phyloP scores from a whole-genome alignment of 2,797 vertebrate genomes.

The Antennarius maculatus region DNA sequence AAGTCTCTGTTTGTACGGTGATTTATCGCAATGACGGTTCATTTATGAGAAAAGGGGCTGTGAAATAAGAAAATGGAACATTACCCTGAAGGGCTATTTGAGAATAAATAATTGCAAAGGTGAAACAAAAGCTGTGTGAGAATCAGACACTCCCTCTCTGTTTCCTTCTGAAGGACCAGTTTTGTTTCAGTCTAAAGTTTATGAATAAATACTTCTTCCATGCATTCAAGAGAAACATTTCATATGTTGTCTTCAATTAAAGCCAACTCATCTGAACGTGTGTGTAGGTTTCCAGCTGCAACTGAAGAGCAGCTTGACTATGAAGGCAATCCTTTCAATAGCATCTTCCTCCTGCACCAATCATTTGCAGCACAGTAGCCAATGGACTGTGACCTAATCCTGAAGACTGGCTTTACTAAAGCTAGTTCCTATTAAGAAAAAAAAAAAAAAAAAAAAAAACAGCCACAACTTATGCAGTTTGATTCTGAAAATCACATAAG shows the following conservation, averaged over 20 bases:
- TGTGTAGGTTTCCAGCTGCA: constrained; percentile 15
- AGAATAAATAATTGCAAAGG: constrained; percentile 99
- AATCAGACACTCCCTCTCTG: constrained; percentile 70
- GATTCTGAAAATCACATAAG: constrained; percentile 82
- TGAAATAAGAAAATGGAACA: constrained; percentile 99
- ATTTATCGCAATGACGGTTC: constrained; percentile 99
- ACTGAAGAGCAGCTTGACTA: constrained; percentile 20
- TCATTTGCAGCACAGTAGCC: constrained; percentile 51
- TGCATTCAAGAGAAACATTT: constrained; percentile 8
- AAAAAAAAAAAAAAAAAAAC: constrained; percentile 29
- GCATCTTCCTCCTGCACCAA: constrained; percentile 34
- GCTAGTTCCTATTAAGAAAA: constrained; percentile 58
- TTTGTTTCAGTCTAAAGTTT: constrained; percentile 40
- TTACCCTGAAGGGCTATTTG: constrained; percentile 99
- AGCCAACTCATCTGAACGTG: constrained; percentile 26
- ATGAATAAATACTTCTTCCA: neutral
- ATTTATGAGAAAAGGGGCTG: constrained; percentile 99
- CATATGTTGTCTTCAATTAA: constrained; percentile 1
- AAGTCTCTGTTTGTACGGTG: constrained; percentile 99
- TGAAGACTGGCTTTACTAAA: constrained; percentile 65
- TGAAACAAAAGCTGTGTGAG: constrained; percentile 97
- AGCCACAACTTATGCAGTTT: constrained; percentile 75
- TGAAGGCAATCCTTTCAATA: constrained; percentile 26
- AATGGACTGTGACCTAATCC: constrained; percentile 69
- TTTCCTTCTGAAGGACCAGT: constrained; percentile 40